Evolutionary conservation across 1,140 invertebrate genomes (phyloP).

Genomic region (Trichonephila clavipes): DNA sequence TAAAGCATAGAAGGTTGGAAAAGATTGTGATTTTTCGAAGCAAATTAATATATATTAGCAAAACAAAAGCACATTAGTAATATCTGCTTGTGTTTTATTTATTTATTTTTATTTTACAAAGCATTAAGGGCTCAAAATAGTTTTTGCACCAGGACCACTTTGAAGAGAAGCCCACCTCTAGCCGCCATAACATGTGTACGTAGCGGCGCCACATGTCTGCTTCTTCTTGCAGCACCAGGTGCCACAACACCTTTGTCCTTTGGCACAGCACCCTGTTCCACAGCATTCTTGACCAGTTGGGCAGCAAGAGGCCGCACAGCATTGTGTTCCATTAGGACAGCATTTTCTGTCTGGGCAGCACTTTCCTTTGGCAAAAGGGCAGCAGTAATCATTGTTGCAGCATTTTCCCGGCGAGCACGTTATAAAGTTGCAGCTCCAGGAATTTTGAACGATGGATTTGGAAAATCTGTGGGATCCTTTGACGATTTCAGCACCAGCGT

Average conservation of each 20-base stretch:
- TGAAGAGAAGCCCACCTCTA: neutral
- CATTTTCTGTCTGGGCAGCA: neutral
- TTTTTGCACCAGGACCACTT: too few species aligned
- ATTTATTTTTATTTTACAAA: too few species aligned
- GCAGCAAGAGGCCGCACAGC: neutral
- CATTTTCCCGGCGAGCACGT: neutral
- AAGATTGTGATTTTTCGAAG: too few species aligned
- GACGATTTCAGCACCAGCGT: too few species aligned
- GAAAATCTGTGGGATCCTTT: too few species aligned
- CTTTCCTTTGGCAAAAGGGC: neutral
- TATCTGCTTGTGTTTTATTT: too few species aligned
- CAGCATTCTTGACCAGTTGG: neutral
- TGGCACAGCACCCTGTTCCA: neutral
- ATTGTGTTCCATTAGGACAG: neutral
- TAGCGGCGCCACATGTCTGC: neutral
- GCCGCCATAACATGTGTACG: neutral
- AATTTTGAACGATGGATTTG: too few species aligned
- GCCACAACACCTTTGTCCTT: neutral
- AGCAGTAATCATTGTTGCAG: neutral
- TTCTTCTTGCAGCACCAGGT: constrained; percentile 1
- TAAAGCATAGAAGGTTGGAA: too few species aligned
- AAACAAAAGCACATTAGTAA: too few species aligned
- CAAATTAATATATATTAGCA: too few species aligned
- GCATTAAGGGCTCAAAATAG: too few species aligned
- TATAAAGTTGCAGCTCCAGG: neutral